A percentile compares a stretch with the other conserved stretches of the same genome.
Evolutionary conservation across 2,113 vertebrate species (phyloP).

Genomic region (Pelmatolapia mariae): DNA sequence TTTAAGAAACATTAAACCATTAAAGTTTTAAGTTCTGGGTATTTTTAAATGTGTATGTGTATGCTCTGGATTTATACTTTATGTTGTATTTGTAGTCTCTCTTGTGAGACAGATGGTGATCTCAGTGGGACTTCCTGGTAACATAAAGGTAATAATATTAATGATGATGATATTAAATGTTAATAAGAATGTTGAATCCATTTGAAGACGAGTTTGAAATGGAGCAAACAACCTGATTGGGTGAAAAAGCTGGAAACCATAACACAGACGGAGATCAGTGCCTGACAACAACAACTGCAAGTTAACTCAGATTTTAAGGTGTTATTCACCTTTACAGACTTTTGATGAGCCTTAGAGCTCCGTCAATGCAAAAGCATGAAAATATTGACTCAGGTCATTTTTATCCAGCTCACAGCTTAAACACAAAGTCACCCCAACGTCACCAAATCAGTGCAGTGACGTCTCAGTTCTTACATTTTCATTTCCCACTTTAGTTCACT

Average conservation of each 20-base stretch:
- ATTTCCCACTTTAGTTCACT: not conserved
- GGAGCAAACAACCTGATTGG: not conserved
- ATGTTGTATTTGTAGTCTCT: not conserved
- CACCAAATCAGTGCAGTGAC: not conserved
- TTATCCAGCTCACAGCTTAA: not conserved
- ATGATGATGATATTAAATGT: not conserved
- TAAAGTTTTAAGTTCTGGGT: not conserved
- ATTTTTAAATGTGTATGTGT: not conserved
- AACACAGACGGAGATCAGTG: not conserved
- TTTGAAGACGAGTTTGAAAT: not conserved
- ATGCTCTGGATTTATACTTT: not conserved
- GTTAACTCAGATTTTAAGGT: not conserved
- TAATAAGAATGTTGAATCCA: not conserved
- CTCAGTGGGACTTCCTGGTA: not conserved
- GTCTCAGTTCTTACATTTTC: not conserved
- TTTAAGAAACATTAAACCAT: not conserved
- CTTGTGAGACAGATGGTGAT: not conserved
- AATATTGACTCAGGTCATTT: not conserved
- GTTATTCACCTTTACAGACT: not conserved
- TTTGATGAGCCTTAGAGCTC: not conserved
- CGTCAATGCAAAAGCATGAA: rapidly evolving
- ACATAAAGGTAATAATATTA: not conserved
- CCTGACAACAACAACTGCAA: not conserved
- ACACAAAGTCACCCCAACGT: not conserved
- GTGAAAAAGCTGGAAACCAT: not conserved